Base-by-base conservation (phyloP, 2,113 vertebrate genomes). In the Calonectris borealis region DNA sequence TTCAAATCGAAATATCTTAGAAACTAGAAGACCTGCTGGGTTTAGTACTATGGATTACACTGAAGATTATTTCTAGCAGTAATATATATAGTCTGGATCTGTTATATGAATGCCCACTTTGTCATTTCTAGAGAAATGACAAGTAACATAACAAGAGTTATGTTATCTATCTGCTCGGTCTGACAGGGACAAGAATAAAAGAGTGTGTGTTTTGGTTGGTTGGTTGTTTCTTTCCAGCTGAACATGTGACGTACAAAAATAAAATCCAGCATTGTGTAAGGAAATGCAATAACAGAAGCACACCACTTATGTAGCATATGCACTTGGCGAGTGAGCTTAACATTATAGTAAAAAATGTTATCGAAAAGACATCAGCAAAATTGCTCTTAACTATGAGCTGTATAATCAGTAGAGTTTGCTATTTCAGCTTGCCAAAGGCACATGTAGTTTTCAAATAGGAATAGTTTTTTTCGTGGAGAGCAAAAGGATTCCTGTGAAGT, bases 11-110 rank as follows among this genome's bases (percentile, higher is more conserved):
- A 88, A 78, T 9, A 16, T 90, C 48, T 68, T 16, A 48, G 57
- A 70, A 86, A 38, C 68, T 78, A 29, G 68, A 77, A 71, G 64
- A 93, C 42, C 60, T 86, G 60, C 72, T 89, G 64, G 36, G 24
- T 61, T 81, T 91, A 84, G 64, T 34, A 32, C 26, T 10, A 13
- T 82, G 80, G 76, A 71, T 93, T 96, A 83, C 66, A 76, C 68
- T 76, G 82, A 55, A 86, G 75, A 91, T 87, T 90, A 88, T 91
- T 91, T 93, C 66, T 60, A 95, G 78, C 36, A 40, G 78, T 62
- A 46, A 80, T 61, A 60, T 15, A n/a, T 62, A 16, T 51, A 85
- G 61, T 52, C 58, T 83, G 66, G 62, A 72, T 32, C 54, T 92
- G 77, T 93, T 77, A 8, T 10, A 3, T 38, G 71, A 84, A 40